A percentile compares a stretch with the other conserved stretches of the same genome.
Evolutionary conservation across 2,888 invertebrate genomes (phyloP).

Genomic region (Maniola hyperantus): DNA sequence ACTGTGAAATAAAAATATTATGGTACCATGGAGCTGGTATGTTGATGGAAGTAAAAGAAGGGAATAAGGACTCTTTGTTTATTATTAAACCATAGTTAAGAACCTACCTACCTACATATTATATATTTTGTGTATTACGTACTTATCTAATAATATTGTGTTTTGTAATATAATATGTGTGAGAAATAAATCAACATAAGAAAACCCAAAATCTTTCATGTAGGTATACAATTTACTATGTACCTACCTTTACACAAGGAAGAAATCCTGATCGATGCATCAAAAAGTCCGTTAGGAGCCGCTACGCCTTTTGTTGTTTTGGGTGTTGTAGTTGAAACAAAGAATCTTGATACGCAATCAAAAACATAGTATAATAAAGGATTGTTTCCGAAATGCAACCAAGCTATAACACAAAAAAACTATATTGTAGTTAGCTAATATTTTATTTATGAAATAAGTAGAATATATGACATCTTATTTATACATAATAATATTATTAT

Average conservation of each 20-base stretch:
- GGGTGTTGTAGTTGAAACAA: slow-evolving; percentile 38
- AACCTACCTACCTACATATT: no score
- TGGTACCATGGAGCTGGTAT: no score
- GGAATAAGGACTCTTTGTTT: no score
- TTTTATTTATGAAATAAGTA: no score
- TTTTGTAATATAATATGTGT: slow-evolving; percentile 51
- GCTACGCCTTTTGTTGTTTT: slow-evolving; percentile 70
- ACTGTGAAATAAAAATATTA: no score
- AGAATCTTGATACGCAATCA: slow-evolving; percentile 50
- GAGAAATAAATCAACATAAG: slow-evolving; percentile 59
- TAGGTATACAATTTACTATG: slow-evolving; percentile 22
- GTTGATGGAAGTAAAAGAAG: no score
- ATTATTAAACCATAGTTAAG: no score
- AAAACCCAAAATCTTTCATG: slow-evolving; percentile 49
- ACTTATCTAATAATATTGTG: background rate
- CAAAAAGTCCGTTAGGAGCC: slow-evolving; percentile 77
- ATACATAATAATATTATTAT: background rate
- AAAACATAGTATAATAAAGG: background rate
- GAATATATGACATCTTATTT: no score
- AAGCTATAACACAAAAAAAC: background rate
- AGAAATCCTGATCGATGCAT: slow-evolving; percentile 66
- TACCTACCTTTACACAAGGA: slow-evolving; percentile 49
- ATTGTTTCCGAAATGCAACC: background rate
- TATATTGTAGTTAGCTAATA: no score
- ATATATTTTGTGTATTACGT: background rate